Evolutionary conservation across 2,797 vertebrate species (phyloP).

Genomic region (Etheostoma nigrum): DNA sequence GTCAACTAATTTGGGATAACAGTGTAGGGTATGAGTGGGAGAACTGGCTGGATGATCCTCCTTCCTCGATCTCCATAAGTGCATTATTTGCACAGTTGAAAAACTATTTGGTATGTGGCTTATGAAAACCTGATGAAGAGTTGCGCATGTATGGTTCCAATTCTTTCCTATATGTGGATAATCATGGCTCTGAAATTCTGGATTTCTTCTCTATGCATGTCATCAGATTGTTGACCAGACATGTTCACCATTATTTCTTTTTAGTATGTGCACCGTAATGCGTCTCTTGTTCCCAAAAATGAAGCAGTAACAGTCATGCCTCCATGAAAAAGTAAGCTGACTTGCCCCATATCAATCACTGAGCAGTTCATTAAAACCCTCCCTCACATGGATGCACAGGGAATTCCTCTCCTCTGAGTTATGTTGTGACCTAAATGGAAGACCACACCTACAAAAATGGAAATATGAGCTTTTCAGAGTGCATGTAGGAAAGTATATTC

Average conservation of each 20-base stretch:
- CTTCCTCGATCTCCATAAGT: constrained; percentile 37
- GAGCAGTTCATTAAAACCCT: constrained; percentile 75
- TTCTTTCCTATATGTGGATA: constrained; percentile 2
- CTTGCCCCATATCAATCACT: constrained; percentile 73
- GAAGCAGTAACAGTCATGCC: constrained; percentile 43
- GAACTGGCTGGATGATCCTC: constrained; percentile 49
- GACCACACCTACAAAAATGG: constrained; percentile 81
- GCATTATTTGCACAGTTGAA: constrained; percentile 54
- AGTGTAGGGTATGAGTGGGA: constrained; percentile 54
- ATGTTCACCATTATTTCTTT: constrained; percentile 18
- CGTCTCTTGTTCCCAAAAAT: constrained; percentile 36
- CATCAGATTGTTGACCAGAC: constrained; percentile 24
- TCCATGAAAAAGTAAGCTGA: constrained; percentile 68
- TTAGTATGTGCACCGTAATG: constrained; percentile 1
- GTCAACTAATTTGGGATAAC: too few species aligned
- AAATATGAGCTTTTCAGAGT: constrained; percentile 82
- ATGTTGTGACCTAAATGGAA: constrained; percentile 85
- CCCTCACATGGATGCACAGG: constrained; percentile 70
- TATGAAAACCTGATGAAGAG: constrained; percentile 44
- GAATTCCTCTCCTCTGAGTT: constrained; percentile 77
- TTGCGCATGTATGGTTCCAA: constrained; percentile 25
- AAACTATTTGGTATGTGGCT: constrained; percentile 54
- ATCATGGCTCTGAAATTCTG: constrained; percentile 20
- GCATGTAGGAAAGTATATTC: constrained; percentile 79
- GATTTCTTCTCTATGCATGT: constrained; percentile 18